Base-by-base conservation (phyloP, 2,888 invertebrate genomes). In the Eueremaeus valkanovi region DNA sequence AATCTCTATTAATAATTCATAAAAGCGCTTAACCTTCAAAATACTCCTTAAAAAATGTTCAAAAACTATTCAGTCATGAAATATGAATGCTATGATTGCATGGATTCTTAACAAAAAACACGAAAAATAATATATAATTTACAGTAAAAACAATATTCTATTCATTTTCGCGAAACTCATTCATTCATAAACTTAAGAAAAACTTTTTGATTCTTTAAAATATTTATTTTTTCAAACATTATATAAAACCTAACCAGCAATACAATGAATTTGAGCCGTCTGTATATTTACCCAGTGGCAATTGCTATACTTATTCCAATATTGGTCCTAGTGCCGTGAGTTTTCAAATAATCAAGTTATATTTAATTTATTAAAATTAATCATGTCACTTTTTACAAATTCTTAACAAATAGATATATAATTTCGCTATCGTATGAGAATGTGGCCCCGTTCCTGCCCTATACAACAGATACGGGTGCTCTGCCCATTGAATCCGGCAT, bases 241-340 rank as follows among this genome's bases (percentile, higher is more conserved):
- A 21, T 24, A 3, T 55, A 8, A 55, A 55, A 55, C 21, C 6
- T 18, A 24, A 8, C 29, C 8, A n/a, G n/a, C n/a, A n/a, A n/a
- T n/a, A 61, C 2, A 36, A 66, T 66, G 66, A 66, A 66, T 36
- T 33, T 66, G 9, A 66, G 18, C 9, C 33, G 40, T 5, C 40
- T 66, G 2, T 66, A 66, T 66, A 21, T 66, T 21, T 66, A 66
- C 36, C 66, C 66, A 3, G n/a, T 66, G 8, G 66, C 21, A 16
- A 66, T 66, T 3, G 36, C 66, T 3, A 9, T 66, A 3, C 66
- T 66, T 5, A 66, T 66, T 13, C 66, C 66, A 3, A n/a, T 66
- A 0, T 13, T 66, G 8, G 1, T 33, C 1, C 40, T 66, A 16
- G n/a, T 66, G 40, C 66, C 66, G 66, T 66, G 36, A 36, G 66